These are phyloP conservation scores for Aurelia aurita complex sp. Pacific DNA, from an alignment of 30 jellyfish, hydroid and myxozoan species.

Conservation along the genomic window DNA sequence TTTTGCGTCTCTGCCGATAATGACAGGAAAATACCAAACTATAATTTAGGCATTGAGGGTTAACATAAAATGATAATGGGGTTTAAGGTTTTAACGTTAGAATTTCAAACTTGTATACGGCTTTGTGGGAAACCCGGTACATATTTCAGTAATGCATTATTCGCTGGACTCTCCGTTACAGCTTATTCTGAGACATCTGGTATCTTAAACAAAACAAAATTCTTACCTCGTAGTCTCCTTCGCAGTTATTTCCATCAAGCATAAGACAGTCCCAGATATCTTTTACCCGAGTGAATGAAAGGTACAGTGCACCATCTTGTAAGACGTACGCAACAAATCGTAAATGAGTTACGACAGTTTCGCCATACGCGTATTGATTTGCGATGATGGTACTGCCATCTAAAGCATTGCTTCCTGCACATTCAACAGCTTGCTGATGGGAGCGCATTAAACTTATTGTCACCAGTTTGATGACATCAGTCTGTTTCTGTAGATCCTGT, in stretches of 20 bases:
- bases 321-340: conserved; percentile 77
- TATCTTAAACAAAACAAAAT: too few relatives aligned
- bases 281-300: conserved; percentile 77
- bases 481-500: conserved; percentile 89
- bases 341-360: conserved; percentile 87
- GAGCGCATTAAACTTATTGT: conserved; percentile 70
- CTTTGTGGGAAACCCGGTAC: too few relatives aligned
- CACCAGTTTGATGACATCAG: conserved; percentile 82
- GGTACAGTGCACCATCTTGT: conserved; percentile 92
- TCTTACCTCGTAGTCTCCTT: conserved; percentile 93
- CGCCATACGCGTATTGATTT: conserved; percentile 84
- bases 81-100: too few relatives aligned
- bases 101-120: too few relatives aligned
- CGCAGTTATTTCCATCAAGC: conserved; percentile 85
- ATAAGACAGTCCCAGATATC: conserved; percentile 98
- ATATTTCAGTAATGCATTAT: too few relatives aligned
- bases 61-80: too few relatives aligned
- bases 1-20: too few relatives aligned
- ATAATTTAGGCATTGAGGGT: too few relatives aligned
- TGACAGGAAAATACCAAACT: too few relatives aligned
- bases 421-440: conserved; percentile 69
- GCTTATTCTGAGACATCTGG: too few relatives aligned
- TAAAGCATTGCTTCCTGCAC: conserved; percentile 56
- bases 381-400: conserved; percentile 84
- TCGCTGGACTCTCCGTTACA: too few relatives aligned